Percentiles rank a stretch among this genome's conserved stretches.
Conservation (phyloP, 2,888 invertebrate genomes). For the Cepaea hortensis region DNA sequence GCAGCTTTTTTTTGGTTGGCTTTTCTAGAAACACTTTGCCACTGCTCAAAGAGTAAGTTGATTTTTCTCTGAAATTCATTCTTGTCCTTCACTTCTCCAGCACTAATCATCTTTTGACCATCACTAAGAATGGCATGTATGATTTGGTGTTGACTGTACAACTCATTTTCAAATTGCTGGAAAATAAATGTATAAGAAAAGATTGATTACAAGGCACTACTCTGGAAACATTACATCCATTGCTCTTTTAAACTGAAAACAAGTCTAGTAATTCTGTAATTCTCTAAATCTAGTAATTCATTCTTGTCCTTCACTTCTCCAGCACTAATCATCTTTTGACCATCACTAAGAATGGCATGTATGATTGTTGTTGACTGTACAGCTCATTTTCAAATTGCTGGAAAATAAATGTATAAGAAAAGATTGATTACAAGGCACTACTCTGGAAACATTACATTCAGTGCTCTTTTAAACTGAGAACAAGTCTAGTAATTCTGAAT, state of each 20-base stretch:
- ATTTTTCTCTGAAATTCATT: slow-evolving; percentile 72
- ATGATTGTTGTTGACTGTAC: slow-evolving; percentile 73
- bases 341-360: slow-evolving; percentile 73
- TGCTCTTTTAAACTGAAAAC: too few species aligned
- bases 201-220: neutral
- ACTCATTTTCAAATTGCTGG: slow-evolving; percentile 72
- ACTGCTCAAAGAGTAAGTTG: slow-evolving; percentile 71
- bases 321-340: slow-evolving; percentile 69
- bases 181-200: neutral
- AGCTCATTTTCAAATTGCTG: slow-evolving; percentile 73
- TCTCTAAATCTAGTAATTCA: slow-evolving; percentile 52
- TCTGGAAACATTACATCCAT: too few species aligned
- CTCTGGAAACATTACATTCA: too few species aligned
- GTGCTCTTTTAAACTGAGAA: too few species aligned
- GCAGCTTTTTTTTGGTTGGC: slow-evolving; percentile 72
- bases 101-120: slow-evolving; percentile 70
- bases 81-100: slow-evolving; percentile 69
- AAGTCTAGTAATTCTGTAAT: too few species aligned
- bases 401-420: neutral
- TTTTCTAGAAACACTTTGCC: slow-evolving; percentile 72
- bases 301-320: slow-evolving; percentile 70
- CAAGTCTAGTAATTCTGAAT: too few species aligned
- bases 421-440: neutral
- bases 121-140: slow-evolving; percentile 73
- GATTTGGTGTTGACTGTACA: slow-evolving; percentile 72